phyloP scores from a whole-genome alignment of 2,797 vertebrate genomes.

The Podargus strigoides region DNA sequence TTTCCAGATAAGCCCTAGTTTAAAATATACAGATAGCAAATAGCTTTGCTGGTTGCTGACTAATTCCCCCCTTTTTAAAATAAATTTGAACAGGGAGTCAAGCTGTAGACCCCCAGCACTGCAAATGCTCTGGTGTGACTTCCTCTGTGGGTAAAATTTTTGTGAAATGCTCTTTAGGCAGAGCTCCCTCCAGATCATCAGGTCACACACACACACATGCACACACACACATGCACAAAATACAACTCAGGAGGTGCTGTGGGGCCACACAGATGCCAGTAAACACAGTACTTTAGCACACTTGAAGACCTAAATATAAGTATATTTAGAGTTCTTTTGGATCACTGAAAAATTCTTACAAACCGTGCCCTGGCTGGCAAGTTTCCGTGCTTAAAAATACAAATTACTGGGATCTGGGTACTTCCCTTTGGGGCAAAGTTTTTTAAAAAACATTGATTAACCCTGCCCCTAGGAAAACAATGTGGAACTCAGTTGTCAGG shows the following conservation, averaged over 20 bases:
- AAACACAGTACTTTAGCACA: neutral
- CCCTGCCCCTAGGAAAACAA: constrained; percentile 31
- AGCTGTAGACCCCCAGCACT: neutral
- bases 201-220: neutral
- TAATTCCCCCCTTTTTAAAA: neutral
- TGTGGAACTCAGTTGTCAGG: neutral
- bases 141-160: neutral
- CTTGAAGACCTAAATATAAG: neutral
- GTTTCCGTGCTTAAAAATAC: neutral
- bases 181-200: neutral
- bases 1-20: neutral
- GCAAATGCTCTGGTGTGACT: neutral
- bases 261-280: neutral
- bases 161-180: neutral
- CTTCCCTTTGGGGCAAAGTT: neutral
- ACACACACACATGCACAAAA: neutral
- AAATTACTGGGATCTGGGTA: neutral
- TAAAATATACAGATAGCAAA: neutral
- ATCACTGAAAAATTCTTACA: neutral
- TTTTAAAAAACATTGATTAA: constrained; percentile 19
- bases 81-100: neutral
- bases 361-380: neutral
- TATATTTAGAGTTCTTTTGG: neutral
- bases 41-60: neutral
- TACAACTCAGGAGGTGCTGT: neutral